Conservation (phyloP, 1,140 invertebrate genomes). For the Heterodera carotae region DNA sequence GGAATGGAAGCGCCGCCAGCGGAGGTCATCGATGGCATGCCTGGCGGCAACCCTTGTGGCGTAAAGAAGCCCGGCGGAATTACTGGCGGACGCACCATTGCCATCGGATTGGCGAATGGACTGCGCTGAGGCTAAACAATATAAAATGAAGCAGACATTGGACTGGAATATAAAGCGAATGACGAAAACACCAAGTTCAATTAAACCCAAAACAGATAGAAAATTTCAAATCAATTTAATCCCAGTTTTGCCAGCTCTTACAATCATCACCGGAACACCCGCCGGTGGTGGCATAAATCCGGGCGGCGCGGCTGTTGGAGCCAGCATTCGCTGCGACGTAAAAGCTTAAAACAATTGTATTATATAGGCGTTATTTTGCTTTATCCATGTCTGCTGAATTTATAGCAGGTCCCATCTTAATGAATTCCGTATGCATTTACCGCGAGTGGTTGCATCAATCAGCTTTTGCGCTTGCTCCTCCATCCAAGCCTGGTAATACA, state of each 20-base stretch:
- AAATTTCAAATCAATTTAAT: no score
- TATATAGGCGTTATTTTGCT: not conserved
- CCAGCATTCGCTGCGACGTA: conserved; percentile 49
- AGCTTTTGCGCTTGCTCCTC: conserved; percentile 91
- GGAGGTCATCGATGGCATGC: not conserved
- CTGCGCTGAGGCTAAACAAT: not conserved
- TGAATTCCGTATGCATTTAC: not conserved
- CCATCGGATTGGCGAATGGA: conserved; percentile 20
- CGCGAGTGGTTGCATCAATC: conserved; percentile 88
- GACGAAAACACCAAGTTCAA: conserved; percentile 22
- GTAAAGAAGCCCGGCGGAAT: conserved; percentile 10
- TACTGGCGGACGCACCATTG: conserved; percentile 31
- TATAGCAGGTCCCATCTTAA: no score
- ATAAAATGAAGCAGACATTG: conserved; percentile 8
- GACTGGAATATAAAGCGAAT: conserved; percentile 22
- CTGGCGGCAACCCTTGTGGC: not conserved
- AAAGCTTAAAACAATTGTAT: conserved; percentile 38
- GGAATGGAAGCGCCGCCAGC: not conserved
- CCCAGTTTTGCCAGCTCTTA: not conserved
- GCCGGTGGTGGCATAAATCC: conserved; percentile 30
- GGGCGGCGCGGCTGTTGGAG: conserved; percentile 22
- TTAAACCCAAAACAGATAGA: no score
- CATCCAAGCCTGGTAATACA: conserved; percentile 99
- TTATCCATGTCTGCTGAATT: no score
- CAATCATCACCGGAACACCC: conserved; percentile 13